Conservation (phyloP, 1,140 invertebrate species). For the Saccostrea echinata region DNA sequence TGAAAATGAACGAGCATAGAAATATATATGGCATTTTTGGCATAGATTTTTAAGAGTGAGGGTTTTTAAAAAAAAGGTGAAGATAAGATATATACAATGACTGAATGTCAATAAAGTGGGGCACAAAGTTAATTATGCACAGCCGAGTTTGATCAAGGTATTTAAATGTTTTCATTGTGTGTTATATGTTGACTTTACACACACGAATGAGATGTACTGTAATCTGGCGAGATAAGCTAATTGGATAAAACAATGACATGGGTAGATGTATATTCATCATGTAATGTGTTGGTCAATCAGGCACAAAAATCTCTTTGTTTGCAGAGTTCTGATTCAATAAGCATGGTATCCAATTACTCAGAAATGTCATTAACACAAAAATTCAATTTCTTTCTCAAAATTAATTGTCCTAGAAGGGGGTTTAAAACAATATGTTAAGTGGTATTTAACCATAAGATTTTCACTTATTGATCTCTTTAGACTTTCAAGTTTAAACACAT, state of each 20-base stretch:
- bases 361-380: background rate
- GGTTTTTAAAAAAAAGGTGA: background rate
- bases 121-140: background rate
- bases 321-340: background rate
- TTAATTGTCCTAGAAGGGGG: background rate
- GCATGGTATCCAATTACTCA: background rate
- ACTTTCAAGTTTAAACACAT: constrained; percentile 33
- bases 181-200: constrained; percentile 28
- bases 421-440: constrained; percentile 36
- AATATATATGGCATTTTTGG: background rate
- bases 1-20: background rate
- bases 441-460: constrained; percentile 26
- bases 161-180: constrained; percentile 17
- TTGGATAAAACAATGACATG: constrained; percentile 22
- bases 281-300: constrained; percentile 5
- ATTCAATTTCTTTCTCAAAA: background rate
- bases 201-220: background rate
- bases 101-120: background rate
- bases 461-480: constrained; percentile 18
- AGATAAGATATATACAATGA: background rate
- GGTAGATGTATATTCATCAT: background rate
- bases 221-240: constrained; percentile 15
- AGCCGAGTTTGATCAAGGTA: constrained; percentile 19
- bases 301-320: background rate
- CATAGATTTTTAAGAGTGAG: background rate